These are phyloP conservation scores for Oncorhynchus masou DNA, from an alignment of 2,113 vertebrate genomes.

Conservation along the genomic window DNA sequence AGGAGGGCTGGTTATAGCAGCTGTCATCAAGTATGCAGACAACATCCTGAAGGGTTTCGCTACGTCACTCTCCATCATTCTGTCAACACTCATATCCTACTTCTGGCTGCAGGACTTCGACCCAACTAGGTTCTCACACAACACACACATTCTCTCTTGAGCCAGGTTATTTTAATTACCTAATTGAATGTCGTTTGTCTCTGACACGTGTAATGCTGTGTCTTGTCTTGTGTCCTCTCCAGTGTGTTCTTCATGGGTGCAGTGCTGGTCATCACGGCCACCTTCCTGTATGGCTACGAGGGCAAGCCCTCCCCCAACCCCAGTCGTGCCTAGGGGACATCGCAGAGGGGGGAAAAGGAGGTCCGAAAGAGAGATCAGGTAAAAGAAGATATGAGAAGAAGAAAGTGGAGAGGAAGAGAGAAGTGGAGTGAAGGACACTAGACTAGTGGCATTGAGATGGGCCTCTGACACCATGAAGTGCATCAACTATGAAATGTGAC, in stretches of 20 bases:
- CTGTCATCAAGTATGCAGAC: slow-evolving; percentile 98
- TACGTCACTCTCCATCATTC: slow-evolving; percentile 96
- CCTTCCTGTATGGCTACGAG: slow-evolving; percentile 94
- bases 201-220: not conserved
- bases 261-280: slow-evolving; percentile 89
- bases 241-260: slow-evolving; percentile 94
- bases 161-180: not conserved
- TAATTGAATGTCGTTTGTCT: not conserved
- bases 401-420: slow-evolving; percentile 9
- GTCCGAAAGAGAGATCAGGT: slow-evolving; percentile 5
- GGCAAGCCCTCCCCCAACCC: slow-evolving; percentile 83
- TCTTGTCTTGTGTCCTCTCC: slow-evolving; percentile 38
- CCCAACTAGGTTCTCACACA: slow-evolving; percentile 79
- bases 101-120: slow-evolving; percentile 96
- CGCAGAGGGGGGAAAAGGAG: slow-evolving; percentile 16
- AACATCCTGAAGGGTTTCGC: slow-evolving; percentile 99
- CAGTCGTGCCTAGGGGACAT: slow-evolving; percentile 78
- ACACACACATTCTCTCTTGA: not conserved
- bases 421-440: not conserved
- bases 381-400: not conserved
- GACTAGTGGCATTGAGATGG: not conserved
- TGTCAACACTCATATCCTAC: slow-evolving; percentile 96
- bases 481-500: not conserved
- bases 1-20: slow-evolving; percentile 94
- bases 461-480: not conserved